Conservation (phyloP, 1,140 invertebrate genomes). For the Arion vulgaris region DNA sequence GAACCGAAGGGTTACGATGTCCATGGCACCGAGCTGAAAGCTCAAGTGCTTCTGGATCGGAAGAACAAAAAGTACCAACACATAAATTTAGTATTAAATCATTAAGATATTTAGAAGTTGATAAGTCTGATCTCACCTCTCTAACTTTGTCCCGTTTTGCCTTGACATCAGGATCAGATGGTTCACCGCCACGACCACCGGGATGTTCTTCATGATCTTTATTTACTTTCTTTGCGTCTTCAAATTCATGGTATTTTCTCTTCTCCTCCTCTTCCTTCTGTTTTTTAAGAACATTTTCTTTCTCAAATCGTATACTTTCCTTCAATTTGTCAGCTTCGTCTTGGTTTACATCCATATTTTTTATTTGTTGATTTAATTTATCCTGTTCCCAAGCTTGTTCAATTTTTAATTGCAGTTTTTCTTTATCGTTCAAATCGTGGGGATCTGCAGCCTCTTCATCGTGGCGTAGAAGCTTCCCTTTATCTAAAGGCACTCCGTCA, state of each 20-base stretch:
- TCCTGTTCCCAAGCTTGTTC: constrained; percentile 8
- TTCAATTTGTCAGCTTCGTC: constrained; percentile 12
- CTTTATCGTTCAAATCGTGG: neutral
- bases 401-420: constrained; percentile 12
- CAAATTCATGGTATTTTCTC: constrained; percentile 51
- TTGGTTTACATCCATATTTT: neutral
- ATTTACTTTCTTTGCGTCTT: constrained; percentile 56
- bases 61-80: too few species aligned
- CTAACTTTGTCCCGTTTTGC: constrained; percentile 82
- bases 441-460: neutral
- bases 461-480: neutral
- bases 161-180: constrained; percentile 78
- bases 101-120: too few species aligned
- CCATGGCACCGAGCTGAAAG: too few species aligned
- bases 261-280: constrained; percentile 53
- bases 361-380: neutral
- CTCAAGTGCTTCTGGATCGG: too few species aligned
- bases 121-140: too few species aligned
- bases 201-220: constrained; percentile 72
- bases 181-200: constrained; percentile 76
- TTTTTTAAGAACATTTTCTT: constrained; percentile 37
- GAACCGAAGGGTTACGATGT: too few species aligned
- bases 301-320: constrained; percentile 4
- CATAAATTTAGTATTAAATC: too few species aligned
- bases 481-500: constrained; percentile 1